These are phyloP conservation scores for Moxostoma hubbsi DNA, from an alignment of 2,797 vertebrate species.

Conservation along the genomic window DNA sequence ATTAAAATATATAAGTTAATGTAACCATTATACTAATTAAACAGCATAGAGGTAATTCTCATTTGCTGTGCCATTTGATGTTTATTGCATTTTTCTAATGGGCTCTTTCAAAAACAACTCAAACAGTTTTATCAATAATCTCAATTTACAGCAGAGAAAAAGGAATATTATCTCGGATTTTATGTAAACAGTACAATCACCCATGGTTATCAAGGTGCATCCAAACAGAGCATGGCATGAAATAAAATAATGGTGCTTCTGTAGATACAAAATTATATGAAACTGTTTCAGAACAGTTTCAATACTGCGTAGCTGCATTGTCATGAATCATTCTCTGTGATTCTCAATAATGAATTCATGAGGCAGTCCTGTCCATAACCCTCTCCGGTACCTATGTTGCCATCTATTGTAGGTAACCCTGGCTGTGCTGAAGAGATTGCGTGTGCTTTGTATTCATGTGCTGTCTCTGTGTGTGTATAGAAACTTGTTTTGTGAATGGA, in stretches of 20 bases:
- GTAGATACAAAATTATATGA: constrained; percentile 36
- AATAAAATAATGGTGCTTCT: not conserved
- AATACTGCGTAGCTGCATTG: constrained; percentile 4
- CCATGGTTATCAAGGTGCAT: not conserved
- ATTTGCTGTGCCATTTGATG: constrained; percentile 65
- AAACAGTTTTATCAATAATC: constrained; percentile 28
- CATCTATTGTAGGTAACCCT: constrained; percentile 38
- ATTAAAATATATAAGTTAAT: constrained; percentile 77
- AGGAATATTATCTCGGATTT: not conserved
- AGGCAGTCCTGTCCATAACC: constrained; percentile 37
- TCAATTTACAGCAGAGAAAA: not conserved
- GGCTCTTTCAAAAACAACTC: constrained; percentile 51
- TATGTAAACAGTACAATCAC: not conserved
- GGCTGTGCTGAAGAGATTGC: constrained; percentile 41
- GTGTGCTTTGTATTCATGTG: constrained; percentile 35
- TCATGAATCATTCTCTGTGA: constrained; percentile 47
- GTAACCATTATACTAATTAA: constrained; percentile 77
- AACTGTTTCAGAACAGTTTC: constrained; percentile 21
- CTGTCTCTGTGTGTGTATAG: constrained; percentile 31
- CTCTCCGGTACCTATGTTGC: constrained; percentile 23
- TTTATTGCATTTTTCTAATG: constrained; percentile 70
- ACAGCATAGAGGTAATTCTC: constrained; percentile 67
- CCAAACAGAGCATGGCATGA: constrained; percentile 13
- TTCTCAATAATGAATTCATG: constrained; percentile 49
- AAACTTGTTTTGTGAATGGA: constrained; percentile 29